These are phyloP conservation scores for Lordiphosa andalusiaca DNA, from an alignment of 2,888 invertebrate genomes.

Conservation along the genomic window DNA sequence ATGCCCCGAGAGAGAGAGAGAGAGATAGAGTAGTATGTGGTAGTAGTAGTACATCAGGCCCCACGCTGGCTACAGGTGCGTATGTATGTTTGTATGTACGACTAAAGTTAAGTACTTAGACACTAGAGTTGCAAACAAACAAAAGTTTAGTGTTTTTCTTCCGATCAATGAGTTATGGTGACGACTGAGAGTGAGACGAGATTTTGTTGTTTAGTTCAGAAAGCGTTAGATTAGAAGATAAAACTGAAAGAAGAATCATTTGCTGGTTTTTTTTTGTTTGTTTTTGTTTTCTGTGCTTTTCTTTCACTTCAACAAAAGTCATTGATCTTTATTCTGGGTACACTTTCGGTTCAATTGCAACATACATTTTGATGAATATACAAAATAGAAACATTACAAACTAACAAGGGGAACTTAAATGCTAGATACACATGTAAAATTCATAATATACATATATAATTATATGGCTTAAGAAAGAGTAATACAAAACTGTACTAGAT, in stretches of 20 bases:
- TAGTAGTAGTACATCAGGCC: conserved; percentile 42
- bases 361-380: conserved; percentile 69
- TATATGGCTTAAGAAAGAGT: conserved; percentile 70
- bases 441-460: conserved; percentile 52
- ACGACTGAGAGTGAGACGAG: conserved; percentile 40
- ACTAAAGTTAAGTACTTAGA: conserved; percentile 65
- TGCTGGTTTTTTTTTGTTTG: conserved; percentile 42
- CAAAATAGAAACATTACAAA: conserved; percentile 53
- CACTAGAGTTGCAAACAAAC: conserved; percentile 66
- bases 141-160: conserved; percentile 56
- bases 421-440: conserved; percentile 72
- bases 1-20: conserved; percentile 14
- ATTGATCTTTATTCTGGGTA: conserved; percentile 78
- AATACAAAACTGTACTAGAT: conserved; percentile 66
- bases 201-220: conserved; percentile 38
- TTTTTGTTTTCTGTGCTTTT: conserved; percentile 41
- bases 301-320: conserved; percentile 75
- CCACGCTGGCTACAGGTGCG: conserved; percentile 35
- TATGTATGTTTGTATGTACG: conserved; percentile 22
- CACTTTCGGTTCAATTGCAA: conserved; percentile 72
- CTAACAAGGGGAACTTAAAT: conserved; percentile 61
- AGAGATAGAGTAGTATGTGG: conserved; percentile 14
- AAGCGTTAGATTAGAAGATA: conserved; percentile 64
- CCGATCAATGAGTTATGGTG: conserved; percentile 72
- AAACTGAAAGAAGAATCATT: conserved; percentile 45